Evolutionary conservation across 2,888 invertebrate genomes (phyloP).

Genomic region (Scaptomyza flava): DNA sequence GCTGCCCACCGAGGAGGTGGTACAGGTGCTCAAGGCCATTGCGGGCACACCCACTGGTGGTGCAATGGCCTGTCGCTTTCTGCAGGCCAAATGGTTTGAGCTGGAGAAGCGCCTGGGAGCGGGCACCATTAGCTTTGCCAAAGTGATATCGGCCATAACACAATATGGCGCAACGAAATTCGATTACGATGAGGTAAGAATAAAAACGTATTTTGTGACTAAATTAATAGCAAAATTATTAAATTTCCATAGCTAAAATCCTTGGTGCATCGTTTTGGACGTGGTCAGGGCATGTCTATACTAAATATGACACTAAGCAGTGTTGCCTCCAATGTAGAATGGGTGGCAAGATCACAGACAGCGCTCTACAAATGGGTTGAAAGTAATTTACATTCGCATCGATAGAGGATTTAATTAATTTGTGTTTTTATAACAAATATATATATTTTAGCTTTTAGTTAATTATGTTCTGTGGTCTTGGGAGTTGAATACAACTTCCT

Average conservation of each 20-base stretch:
- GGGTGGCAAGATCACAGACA: slow-evolving; percentile 84
- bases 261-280: slow-evolving; percentile 84
- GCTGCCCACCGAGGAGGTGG: slow-evolving; percentile 84
- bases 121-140: slow-evolving; percentile 84
- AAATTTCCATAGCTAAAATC: slow-evolving; percentile 74
- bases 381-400: slow-evolving; percentile 82
- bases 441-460: slow-evolving; percentile 33
- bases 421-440: neutral
- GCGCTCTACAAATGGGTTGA: slow-evolving; percentile 84
- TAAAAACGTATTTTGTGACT: neutral
- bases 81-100: slow-evolving; percentile 85
- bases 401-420: slow-evolving; percentile 55
- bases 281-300: slow-evolving; percentile 84
- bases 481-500: slow-evolving; percentile 41
- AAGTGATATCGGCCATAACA: slow-evolving; percentile 85
- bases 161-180: slow-evolving; percentile 85
- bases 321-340: slow-evolving; percentile 84
- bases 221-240: no score
- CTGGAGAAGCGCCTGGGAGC: slow-evolving; percentile 83
- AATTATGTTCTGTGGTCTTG: slow-evolving; percentile 34
- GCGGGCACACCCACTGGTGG: slow-evolving; percentile 85
- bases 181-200: slow-evolving; percentile 84
- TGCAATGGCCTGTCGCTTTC: slow-evolving; percentile 84
- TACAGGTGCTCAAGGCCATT: slow-evolving; percentile 84
- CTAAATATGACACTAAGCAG: slow-evolving; percentile 84